Conservation (phyloP, 2,113 vertebrate genomes). For the Cryptomyrus ogoouensis region DNA sequence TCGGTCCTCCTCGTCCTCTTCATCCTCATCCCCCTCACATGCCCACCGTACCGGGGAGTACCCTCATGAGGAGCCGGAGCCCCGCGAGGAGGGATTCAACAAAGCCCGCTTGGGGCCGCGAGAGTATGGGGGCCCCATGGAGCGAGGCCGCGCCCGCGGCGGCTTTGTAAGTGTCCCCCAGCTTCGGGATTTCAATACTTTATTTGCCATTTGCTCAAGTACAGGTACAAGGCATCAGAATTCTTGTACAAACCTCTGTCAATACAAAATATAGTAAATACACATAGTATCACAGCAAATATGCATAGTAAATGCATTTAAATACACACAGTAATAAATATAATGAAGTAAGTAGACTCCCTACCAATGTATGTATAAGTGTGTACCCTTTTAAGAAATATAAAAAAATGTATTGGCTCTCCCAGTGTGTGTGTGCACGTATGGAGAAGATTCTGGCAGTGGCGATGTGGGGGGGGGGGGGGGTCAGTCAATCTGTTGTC, state of each 20-base stretch:
- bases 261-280: neutral
- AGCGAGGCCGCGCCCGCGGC: slow-evolving; percentile 67
- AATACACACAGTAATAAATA: neutral
- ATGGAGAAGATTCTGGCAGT: neutral
- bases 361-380: neutral
- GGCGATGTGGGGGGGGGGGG: neutral
- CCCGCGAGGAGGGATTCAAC: slow-evolving; percentile 69
- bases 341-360: neutral
- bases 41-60: slow-evolving; percentile 68
- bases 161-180: slow-evolving; percentile 75
- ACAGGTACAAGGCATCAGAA: neutral
- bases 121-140: slow-evolving; percentile 64
- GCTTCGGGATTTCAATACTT: neutral
- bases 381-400: neutral
- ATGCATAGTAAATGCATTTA: neutral
- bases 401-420: neutral
- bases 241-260: neutral
- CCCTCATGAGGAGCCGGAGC: slow-evolving; percentile 65
- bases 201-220: neutral
- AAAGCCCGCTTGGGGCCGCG: slow-evolving; percentile 67
- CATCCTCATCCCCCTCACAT: slow-evolving; percentile 78
- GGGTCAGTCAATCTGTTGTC: neutral
- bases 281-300: neutral
- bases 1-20: slow-evolving; percentile 77
- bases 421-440: neutral